These are phyloP conservation scores for Perizoma flavofasciatum DNA, from an alignment of 2,888 invertebrate genomes.

Conservation along the genomic window DNA sequence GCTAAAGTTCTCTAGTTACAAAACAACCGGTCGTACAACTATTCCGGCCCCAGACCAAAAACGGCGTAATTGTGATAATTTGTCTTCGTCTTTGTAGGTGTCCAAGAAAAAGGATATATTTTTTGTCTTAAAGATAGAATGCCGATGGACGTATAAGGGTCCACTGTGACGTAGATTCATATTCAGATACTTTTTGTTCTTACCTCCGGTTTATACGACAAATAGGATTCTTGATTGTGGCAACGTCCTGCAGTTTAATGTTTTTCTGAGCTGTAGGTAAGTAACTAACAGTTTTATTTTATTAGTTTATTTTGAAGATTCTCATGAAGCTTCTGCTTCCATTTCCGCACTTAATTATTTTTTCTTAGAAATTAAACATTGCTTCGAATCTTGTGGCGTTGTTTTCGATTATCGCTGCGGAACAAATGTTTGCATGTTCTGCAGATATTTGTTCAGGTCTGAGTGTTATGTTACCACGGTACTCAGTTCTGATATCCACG, in stretches of 20 bases:
- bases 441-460: no score
- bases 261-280: not conserved
- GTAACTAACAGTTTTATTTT: no score
- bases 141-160: constrained; percentile 4
- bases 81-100: constrained; percentile 25
- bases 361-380: no score
- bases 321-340: no score
- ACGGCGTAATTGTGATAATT: constrained; percentile 28
- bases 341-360: no score
- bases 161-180: constrained; percentile 2
- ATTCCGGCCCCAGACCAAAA: constrained; percentile 21
- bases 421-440: no score
- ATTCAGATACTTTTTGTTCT: constrained; percentile 9
- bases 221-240: constrained; percentile 7
- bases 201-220: not conserved
- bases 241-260: constrained; percentile 3
- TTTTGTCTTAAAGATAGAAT: constrained; percentile 7
- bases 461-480: no score
- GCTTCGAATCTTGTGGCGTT: no score
- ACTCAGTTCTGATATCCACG: no score
- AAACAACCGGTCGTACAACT: constrained; percentile 8
- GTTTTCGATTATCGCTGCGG: no score
- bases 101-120: constrained; percentile 12
- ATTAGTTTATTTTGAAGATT: no score
- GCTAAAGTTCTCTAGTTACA: constrained; percentile 3